phyloP scores from a whole-genome alignment of 2,888 invertebrate genomes.

The Hirtodrosophila duncani region DNA sequence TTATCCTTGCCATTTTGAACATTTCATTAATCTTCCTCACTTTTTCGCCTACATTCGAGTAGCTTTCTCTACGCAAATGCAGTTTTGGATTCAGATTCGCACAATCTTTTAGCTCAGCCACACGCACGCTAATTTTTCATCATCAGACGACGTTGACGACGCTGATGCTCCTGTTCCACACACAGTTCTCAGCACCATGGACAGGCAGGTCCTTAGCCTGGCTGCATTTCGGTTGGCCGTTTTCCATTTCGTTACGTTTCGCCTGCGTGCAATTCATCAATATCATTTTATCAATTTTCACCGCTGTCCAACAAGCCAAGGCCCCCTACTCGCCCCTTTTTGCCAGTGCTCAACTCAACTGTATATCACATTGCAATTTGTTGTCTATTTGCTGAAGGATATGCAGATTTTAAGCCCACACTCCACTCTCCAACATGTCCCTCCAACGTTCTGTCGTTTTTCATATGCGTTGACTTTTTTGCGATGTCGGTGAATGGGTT shows the following conservation, averaged over 20 bases:
- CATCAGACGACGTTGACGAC: constrained; percentile 58
- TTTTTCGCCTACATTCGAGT: constrained; percentile 10
- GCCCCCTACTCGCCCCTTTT: constrained; percentile 37
- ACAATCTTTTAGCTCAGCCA: constrained; percentile 28
- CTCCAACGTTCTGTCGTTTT: constrained; percentile 46
- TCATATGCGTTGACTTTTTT: constrained; percentile 51
- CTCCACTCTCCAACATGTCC: constrained; percentile 1
- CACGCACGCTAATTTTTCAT: constrained; percentile 65
- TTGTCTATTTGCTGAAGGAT: constrained; percentile 72
- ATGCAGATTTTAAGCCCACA: constrained; percentile 59
- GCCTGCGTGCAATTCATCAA: constrained; percentile 74
- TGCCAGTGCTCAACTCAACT: constrained; percentile 59
- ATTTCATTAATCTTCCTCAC: constrained; percentile 67
- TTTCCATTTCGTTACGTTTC: constrained; percentile 40
- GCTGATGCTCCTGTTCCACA: constrained; percentile 34
- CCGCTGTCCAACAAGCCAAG: constrained; percentile 59
- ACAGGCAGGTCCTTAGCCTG: constrained; percentile 5
- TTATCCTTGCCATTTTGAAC: constrained; percentile 16
- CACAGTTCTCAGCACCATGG: too few species aligned
- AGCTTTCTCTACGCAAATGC: constrained; percentile 26
- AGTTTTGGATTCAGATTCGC: constrained; percentile 49
- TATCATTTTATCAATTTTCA: constrained; percentile 77
- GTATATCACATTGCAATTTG: constrained; percentile 71
- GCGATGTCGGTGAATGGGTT: constrained; percentile 7
- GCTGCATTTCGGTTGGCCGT: constrained; percentile 14